A percentile compares a stretch with the other conserved stretches of the same genome.
Evolutionary conservation across 35 echinoderm and acorn worm genomes (phyloP).

Genomic region (Apostichopus parvimensis): DNA sequence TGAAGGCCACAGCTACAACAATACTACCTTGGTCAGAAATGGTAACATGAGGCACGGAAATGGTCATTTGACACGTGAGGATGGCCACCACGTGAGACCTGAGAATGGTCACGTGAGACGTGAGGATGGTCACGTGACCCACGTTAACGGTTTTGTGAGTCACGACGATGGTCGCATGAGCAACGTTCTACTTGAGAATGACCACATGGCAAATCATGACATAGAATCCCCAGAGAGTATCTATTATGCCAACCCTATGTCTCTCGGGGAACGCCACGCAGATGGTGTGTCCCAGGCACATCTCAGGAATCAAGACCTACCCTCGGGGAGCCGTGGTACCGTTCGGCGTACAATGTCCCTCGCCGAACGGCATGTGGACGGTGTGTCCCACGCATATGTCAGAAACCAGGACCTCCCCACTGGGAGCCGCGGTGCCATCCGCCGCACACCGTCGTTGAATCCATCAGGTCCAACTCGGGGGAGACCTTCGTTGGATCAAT

Average conservation of each 20-base stretch:
- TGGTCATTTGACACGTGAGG: not conserved
- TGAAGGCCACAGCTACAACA: conserved; percentile 1
- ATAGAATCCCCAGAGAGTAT: not conserved
- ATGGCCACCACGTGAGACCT: not conserved
- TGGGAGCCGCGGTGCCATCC: not conserved
- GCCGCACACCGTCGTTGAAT: not conserved
- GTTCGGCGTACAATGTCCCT: conserved; percentile 7
- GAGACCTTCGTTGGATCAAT: too few relatives aligned
- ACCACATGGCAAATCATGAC: not conserved
- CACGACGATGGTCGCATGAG: not conserved
- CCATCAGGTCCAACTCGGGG: not conserved
- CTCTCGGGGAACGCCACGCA: not conserved
- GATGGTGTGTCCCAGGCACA: not conserved
- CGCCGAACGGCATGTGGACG: not conserved
- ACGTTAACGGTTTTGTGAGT: not conserved
- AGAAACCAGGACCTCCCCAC: not conserved
- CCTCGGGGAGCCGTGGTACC: not conserved
- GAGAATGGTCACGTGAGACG: not conserved
- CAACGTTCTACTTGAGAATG: not conserved
- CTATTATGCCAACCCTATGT: conserved; percentile 18
- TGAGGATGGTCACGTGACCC: not conserved
- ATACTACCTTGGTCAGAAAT: not conserved
- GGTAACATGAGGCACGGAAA: not conserved
- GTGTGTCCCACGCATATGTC: not conserved
- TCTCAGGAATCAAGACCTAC: not conserved